Conservation (phyloP, 2,888 invertebrate species). For the Diaperis boleti region DNA sequence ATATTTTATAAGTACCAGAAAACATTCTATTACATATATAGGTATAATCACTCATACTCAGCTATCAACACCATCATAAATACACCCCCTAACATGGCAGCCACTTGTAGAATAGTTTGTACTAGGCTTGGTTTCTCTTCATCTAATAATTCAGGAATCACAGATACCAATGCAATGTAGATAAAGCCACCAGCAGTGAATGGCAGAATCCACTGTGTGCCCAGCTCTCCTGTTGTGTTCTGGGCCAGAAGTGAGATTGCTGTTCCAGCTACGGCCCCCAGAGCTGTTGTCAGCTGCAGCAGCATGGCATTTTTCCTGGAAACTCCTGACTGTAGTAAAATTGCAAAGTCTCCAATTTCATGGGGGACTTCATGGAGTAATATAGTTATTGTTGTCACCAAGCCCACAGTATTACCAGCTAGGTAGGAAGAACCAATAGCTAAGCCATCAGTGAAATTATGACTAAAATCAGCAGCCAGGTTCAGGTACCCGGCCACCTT, state of each 20-base stretch:
- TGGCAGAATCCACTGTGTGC: conserved; percentile 91
- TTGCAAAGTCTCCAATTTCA: conserved; percentile 99
- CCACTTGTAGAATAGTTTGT: conserved; percentile 92
- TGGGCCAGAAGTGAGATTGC: conserved; percentile 87
- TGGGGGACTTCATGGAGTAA: conserved; percentile 98
- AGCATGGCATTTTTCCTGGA: conserved; percentile 94
- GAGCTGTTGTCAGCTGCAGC: conserved; percentile 92
- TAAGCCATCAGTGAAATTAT: conserved; percentile 99
- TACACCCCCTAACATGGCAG: conserved; percentile 89
- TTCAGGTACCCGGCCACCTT: conserved; percentile 95
- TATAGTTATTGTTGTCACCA: conserved; percentile 95
- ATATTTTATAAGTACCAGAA: conserved; percentile 32
- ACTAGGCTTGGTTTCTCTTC: conserved; percentile 81
- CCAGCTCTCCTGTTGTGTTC: conserved; percentile 76
- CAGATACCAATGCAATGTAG: conserved; percentile 99
- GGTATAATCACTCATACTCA: conserved; percentile 71
- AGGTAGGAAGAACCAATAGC: conserved; percentile 98
- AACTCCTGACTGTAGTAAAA: conserved; percentile 97
- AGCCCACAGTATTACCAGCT: conserved; percentile 88
- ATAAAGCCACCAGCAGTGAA: conserved; percentile 99
- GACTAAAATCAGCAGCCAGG: conserved; percentile 97
- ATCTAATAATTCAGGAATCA: conserved; percentile 96
- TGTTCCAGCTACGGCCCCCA: conserved; percentile 95
- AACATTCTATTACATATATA: conserved; percentile 28
- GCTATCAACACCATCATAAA: conserved; percentile 97